A percentile compares a stretch with the other conserved stretches of the same genome.
Evolutionary conservation across 2,888 invertebrate genomes (phyloP).

Genomic region (Apodemia duryi): DNA sequence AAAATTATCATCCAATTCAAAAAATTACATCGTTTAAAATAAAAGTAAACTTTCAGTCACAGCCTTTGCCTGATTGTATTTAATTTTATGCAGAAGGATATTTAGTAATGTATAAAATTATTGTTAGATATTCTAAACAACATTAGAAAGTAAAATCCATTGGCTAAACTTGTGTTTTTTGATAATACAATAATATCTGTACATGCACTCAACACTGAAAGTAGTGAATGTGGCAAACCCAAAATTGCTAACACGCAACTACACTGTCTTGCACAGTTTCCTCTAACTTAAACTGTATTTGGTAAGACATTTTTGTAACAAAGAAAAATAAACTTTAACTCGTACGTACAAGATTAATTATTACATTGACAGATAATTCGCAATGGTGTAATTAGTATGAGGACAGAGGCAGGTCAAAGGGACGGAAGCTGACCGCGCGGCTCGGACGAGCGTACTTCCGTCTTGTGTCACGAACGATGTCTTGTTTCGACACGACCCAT

Average conservation of each 20-base stretch:
- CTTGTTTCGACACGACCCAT: constrained; percentile 52
- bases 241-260: constrained; percentile 47
- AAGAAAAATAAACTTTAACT: constrained; percentile 38
- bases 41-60: too few relatives aligned
- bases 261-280: constrained; percentile 59
- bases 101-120: too few relatives aligned
- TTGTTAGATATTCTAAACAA: too few relatives aligned
- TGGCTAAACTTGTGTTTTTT: too few relatives aligned
- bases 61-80: too few relatives aligned
- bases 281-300: constrained; percentile 46
- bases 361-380: constrained; percentile 24
- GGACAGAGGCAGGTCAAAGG: constrained; percentile 64
- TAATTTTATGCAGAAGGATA: too few relatives aligned
- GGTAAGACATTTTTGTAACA: constrained; percentile 39
- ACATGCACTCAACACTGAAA: background rate
- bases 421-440: constrained; percentile 70
- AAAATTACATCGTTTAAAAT: too few relatives aligned
- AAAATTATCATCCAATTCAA: too few relatives aligned
- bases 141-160: too few relatives aligned
- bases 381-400: constrained; percentile 53
- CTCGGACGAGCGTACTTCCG: constrained; percentile 53
- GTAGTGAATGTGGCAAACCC: constrained; percentile 15
- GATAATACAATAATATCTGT: background rate
- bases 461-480: constrained; percentile 49
- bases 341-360: constrained; percentile 30